Base-by-base conservation (phyloP, 2,113 vertebrate species). In the Cyanistes caeruleus region DNA sequence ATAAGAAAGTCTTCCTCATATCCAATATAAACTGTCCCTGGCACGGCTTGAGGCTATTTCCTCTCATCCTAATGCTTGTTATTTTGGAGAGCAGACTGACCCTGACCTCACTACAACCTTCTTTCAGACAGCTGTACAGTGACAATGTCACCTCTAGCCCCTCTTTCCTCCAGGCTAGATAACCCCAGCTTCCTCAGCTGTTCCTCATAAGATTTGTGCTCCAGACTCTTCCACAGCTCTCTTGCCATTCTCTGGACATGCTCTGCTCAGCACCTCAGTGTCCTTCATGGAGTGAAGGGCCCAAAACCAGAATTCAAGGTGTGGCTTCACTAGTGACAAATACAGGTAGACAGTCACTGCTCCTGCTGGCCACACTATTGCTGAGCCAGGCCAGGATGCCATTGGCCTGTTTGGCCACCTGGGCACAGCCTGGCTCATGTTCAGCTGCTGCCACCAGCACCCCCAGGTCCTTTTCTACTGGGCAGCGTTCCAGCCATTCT, bases 291-390 rank as follows among this genome's bases (percentile, higher is more conserved):
- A 59, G 23, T 4, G 9, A 77, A 13, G 16, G 4, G 11, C 7
- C 19, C 16, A 78, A 43, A 87, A 28, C 6, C 5, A 49, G 5
- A 4, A 73, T 9, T 85, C 1, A 0, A 59, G 11, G 7, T 28
- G 15, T 1, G 2, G 48, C 14, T 30, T 52, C 43, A 72, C 7
- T 31, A 58, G 17, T 22, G 43, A 30, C 1, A 2, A 75, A 24
- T 18, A 56, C 18, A 70, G 27, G 11, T 3, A 9, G 2, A 70
- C 2, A 3, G n/a, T n/a, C 39, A 30, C 16, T 24, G 4, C 0
- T 13, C 35, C 55, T 75, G 41, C 28, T 41, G 25, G 13, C 5
- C 41, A 69, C 14, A 37, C 9, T 3, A 15, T 3, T 76, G 21
- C 63, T 46, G 51, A 51, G 14, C 30, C 14, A 89, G 10, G 30